A percentile compares a stretch with the other conserved stretches of the same genome.
phyloP scores from a whole-genome alignment of 2,113 vertebrate genomes.

The Ondatra zibethicus region DNA sequence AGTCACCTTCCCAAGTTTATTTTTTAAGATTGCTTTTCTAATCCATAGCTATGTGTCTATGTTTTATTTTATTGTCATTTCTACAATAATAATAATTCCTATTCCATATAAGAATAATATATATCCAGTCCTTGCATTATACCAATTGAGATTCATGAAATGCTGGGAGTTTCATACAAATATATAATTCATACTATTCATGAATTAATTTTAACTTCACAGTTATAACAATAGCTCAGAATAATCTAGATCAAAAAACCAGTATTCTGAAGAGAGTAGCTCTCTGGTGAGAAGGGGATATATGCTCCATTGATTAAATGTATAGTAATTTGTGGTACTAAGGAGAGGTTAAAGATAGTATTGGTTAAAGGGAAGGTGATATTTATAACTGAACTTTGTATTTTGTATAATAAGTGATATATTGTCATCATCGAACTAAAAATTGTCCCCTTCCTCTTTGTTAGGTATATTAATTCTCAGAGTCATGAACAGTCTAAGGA shows the following conservation, averaged over 20 bases:
- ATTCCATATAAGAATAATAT: neutral
- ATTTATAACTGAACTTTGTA: conserved; percentile 11
- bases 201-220: conserved; percentile 58
- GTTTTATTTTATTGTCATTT: conserved; percentile 46
- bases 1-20: conserved; percentile 40
- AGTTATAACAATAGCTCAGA: neutral
- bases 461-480: neutral
- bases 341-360: neutral
- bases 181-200: conserved; percentile 19
- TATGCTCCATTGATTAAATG: neutral
- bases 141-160: conserved; percentile 13
- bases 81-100: conserved; percentile 14
- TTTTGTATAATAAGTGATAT: neutral
- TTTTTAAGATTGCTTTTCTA: conserved; percentile 64
- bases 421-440: neutral
- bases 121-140: neutral
- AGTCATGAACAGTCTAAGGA: neutral
- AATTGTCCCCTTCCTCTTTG: neutral
- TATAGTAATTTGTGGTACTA: neutral
- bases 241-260: conserved; percentile 9
- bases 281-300: neutral
- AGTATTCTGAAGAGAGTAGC: neutral
- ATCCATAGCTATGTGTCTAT: neutral
- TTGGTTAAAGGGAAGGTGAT: neutral
- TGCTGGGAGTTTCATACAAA: neutral